Percentiles rank a stretch among this genome's conserved stretches.
Evolutionary conservation across 1,140 invertebrate species (phyloP).

Genomic region (Holcopasites calliopsidis): DNA sequence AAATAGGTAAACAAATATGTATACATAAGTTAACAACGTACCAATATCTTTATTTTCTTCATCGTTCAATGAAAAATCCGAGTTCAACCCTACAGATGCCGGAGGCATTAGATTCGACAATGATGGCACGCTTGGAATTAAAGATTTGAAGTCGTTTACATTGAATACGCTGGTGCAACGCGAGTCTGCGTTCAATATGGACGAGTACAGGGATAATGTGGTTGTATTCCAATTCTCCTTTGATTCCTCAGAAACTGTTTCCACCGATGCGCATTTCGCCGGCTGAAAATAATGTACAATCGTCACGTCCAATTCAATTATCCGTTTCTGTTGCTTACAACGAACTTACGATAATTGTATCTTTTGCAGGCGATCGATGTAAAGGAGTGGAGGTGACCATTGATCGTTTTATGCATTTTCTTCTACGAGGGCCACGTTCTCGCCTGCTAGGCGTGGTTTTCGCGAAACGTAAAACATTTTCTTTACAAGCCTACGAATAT

Average conservation of each 20-base stretch:
- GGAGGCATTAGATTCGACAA: slow-evolving; percentile 72
- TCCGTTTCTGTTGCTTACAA: neutral
- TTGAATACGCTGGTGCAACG: slow-evolving; percentile 55
- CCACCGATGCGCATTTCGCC: slow-evolving; percentile 61
- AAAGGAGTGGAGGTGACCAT: slow-evolving; percentile 78
- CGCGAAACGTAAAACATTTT: slow-evolving; percentile 78
- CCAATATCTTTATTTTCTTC: slow-evolving; percentile 70
- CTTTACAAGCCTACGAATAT: slow-evolving; percentile 75
- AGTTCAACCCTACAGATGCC: slow-evolving; percentile 63
- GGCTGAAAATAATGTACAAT: slow-evolving; percentile 52
- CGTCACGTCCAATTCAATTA: neutral
- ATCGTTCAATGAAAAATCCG: slow-evolving; percentile 71
- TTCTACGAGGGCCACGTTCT: slow-evolving; percentile 72
- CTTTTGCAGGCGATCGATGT: slow-evolving; percentile 69
- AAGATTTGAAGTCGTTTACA: slow-evolving; percentile 65
- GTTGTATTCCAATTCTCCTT: slow-evolving; percentile 78
- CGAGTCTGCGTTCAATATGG: slow-evolving; percentile 59
- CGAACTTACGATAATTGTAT: slow-evolving; percentile 69
- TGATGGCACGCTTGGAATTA: slow-evolving; percentile 59
- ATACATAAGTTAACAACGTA: slow-evolving; percentile 39
- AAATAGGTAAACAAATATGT: neutral
- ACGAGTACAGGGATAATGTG: slow-evolving; percentile 65
- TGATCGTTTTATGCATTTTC: slow-evolving; percentile 77
- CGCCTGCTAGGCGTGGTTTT: slow-evolving; percentile 74
- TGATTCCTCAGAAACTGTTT: slow-evolving; percentile 75